Evolutionary conservation across 2,797 vertebrate species (phyloP).

Genomic region (Darevskia mixta): DNA sequence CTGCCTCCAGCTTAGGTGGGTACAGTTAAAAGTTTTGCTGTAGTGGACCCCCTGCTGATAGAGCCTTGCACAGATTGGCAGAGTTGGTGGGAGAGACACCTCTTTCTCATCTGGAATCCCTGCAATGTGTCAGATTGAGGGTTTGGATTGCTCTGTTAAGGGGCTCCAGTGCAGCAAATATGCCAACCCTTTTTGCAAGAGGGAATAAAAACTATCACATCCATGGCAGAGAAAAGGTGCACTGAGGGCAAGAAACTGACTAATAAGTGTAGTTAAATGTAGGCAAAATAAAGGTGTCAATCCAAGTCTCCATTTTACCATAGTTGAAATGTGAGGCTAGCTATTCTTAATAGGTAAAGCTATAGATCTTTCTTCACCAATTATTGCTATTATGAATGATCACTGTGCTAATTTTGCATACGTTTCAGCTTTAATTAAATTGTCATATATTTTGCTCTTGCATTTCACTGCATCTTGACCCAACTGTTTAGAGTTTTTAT

Average conservation of each 20-base stretch:
- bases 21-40: too few relatives aligned
- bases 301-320: neutral
- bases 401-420: neutral
- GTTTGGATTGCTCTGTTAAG: neutral
- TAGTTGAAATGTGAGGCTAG: neutral
- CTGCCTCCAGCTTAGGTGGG: too few relatives aligned
- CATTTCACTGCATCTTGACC: neutral
- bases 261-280: neutral
- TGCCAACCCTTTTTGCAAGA: neutral
- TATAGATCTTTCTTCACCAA: neutral
- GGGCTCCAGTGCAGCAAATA: neutral
- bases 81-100: too few relatives aligned
- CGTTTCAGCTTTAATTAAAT: neutral
- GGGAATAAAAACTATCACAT: too few relatives aligned
- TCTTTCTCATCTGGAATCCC: too few relatives aligned
- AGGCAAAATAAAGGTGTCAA: neutral
- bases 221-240: neutral
- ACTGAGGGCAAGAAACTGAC: neutral
- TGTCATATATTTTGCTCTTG: neutral
- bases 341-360: neutral
- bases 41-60: too few relatives aligned
- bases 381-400: neutral
- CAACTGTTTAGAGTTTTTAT: neutral
- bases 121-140: too few relatives aligned
- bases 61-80: too few relatives aligned